phyloP scores from a whole-genome alignment of 2,888 invertebrate genomes.

The Plagodis pulveraria region DNA sequence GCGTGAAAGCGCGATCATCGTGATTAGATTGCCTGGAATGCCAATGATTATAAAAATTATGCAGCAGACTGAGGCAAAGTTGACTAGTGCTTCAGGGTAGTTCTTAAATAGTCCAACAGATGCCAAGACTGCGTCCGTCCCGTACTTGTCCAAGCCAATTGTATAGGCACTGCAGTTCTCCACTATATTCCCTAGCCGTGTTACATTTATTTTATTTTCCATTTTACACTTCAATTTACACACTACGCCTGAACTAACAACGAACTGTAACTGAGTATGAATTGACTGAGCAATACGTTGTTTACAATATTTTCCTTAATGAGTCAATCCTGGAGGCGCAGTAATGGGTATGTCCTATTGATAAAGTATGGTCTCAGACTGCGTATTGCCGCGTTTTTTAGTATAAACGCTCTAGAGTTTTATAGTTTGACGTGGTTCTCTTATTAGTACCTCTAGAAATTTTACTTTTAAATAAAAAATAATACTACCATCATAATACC shows the following conservation, averaged over 20 bases:
- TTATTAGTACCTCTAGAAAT: not conserved
- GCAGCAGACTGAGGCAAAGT: slow-evolving; percentile 89
- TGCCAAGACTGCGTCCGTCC: slow-evolving; percentile 59
- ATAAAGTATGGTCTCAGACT: slow-evolving; percentile 45
- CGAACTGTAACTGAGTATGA: slow-evolving; percentile 58
- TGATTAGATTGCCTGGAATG: slow-evolving; percentile 92
- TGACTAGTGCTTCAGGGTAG: slow-evolving; percentile 87
- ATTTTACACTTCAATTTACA: slow-evolving; percentile 45
- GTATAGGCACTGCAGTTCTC: slow-evolving; percentile 17
- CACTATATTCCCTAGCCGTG: slow-evolving; percentile 39
- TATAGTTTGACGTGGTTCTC: slow-evolving; percentile 10
- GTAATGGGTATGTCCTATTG: slow-evolving; percentile 56
- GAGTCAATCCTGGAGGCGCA: slow-evolving; percentile 60
- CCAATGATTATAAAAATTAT: slow-evolving; percentile 90
- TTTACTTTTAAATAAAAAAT: not conserved
- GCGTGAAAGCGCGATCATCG: slow-evolving; percentile 89
- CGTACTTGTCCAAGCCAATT: slow-evolving; percentile 51
- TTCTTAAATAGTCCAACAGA: slow-evolving; percentile 85
- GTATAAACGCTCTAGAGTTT: slow-evolving; percentile 12
- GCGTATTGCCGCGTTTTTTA: slow-evolving; percentile 27
- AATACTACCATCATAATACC: too few species aligned
- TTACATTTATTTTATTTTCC: slow-evolving; percentile 40
- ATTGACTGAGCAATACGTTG: slow-evolving; percentile 51
- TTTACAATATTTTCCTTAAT: slow-evolving; percentile 65
- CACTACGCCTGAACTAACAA: slow-evolving; percentile 15